Evolutionary conservation across 2,113 vertebrate species (phyloP).

Genomic region (Ctenodactylus gundi): DNA sequence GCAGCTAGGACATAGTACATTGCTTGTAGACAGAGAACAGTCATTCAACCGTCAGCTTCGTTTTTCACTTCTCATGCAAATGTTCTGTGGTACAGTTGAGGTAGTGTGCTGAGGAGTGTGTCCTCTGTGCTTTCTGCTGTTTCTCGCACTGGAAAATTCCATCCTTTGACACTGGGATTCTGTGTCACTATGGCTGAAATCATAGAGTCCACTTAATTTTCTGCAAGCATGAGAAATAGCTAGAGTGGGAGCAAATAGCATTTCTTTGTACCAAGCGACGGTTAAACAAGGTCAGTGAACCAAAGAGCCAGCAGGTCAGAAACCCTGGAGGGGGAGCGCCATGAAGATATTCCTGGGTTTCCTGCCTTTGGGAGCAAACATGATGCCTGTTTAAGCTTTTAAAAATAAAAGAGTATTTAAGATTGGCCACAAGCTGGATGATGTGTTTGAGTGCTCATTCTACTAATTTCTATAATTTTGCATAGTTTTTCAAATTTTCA

Average conservation of each 20-base stretch:
- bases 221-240: conserved; percentile 45
- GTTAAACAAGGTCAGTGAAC: conserved; percentile 52
- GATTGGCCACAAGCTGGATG: not conserved
- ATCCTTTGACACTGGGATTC: conserved; percentile 55
- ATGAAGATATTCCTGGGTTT: not conserved
- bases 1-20: not conserved
- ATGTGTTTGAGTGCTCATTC: not conserved
- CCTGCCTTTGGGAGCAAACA: conserved; percentile 20
- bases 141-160: conserved; percentile 74
- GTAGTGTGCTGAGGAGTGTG: not conserved
- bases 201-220: conserved; percentile 48
- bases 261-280: conserved; percentile 46
- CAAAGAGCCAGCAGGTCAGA: conserved; percentile 44
- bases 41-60: conserved; percentile 40
- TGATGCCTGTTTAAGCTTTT: not conserved
- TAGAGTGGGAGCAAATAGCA: conserved; percentile 35
- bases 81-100: conserved; percentile 27
- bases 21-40: conserved; percentile 50
- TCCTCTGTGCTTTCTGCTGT: conserved; percentile 13
- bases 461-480: not conserved
- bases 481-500: not conserved
- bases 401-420: not conserved
- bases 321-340: conserved; percentile 43
- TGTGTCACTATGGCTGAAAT: conserved; percentile 57
- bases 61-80: not conserved